Conservation (phyloP, 2,888 invertebrate genomes). For the Acleris cristana region DNA sequence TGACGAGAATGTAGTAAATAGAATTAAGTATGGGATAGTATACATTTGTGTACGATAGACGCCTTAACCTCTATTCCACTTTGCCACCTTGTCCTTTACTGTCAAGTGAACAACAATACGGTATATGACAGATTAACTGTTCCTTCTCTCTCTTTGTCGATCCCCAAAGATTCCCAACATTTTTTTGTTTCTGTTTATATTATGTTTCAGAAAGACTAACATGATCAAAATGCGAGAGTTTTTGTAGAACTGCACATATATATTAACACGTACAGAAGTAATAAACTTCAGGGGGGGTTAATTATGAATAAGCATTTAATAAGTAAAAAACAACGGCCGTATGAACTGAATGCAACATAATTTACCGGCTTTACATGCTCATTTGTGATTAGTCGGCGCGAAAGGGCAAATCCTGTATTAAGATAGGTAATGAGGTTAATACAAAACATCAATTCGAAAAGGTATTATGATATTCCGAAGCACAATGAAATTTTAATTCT, state of each 20-base stretch:
- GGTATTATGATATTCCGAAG: slow-evolving; percentile 50
- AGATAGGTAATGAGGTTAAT: slow-evolving; percentile 85
- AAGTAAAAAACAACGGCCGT: slow-evolving; percentile 75
- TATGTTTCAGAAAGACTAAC: slow-evolving; percentile 22
- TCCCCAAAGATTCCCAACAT: not conserved
- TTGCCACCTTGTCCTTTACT: too few species aligned
- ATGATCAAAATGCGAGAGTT: slow-evolving; percentile 43
- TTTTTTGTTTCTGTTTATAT: not conserved
- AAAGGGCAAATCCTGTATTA: slow-evolving; percentile 84
- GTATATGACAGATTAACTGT: too few species aligned
- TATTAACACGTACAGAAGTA: slow-evolving; percentile 78
- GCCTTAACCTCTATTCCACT: too few species aligned
- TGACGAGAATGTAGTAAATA: too few species aligned
- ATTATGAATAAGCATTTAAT: slow-evolving; percentile 80
- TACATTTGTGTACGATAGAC: too few species aligned
- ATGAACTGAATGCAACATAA: slow-evolving; percentile 81
- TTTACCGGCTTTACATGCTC: slow-evolving; percentile 83
- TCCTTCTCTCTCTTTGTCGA: not conserved
- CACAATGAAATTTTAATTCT: slow-evolving; percentile 64
- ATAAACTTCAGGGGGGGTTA: slow-evolving; percentile 81
- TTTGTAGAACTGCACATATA: slow-evolving; percentile 62
- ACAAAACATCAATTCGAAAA: slow-evolving; percentile 58
- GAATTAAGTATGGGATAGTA: too few species aligned
- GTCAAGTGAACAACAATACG: too few species aligned
- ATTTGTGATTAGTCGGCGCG: slow-evolving; percentile 84